Conservation (phyloP, 2,888 invertebrate species). For the Muscina levida region DNA sequence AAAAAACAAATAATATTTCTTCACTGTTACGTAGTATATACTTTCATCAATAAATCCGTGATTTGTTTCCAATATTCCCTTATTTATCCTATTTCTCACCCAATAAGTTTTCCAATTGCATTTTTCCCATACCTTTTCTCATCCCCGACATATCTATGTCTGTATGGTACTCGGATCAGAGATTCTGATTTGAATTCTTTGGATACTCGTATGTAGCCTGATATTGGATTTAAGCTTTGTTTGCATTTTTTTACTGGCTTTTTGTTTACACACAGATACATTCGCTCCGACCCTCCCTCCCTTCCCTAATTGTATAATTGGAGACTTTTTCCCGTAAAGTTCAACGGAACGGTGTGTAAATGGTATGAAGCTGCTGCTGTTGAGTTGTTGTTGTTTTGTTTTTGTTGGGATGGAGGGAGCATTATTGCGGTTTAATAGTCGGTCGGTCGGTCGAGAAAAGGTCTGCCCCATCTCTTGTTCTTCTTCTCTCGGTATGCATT, state of each 20-base stretch:
- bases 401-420: neutral
- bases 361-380: too few species aligned
- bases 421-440: constrained; percentile 15
- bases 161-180: constrained; percentile 10
- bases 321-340: constrained; percentile 18
- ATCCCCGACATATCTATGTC: too few species aligned
- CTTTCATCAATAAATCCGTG: too few species aligned
- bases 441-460: constrained; percentile 5
- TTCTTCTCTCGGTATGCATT: constrained; percentile 31
- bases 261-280: neutral
- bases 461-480: neutral
- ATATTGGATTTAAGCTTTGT: constrained; percentile 34
- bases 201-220: constrained; percentile 3
- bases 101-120: too few species aligned
- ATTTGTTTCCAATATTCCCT: too few species aligned
- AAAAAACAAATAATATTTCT: too few species aligned
- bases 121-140: too few species aligned
- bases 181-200: constrained; percentile 1
- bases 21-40: too few species aligned
- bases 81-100: too few species aligned
- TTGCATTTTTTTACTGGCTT: constrained; percentile 33
- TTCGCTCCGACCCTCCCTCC: too few species aligned
- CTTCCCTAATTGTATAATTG: constrained; percentile 4
- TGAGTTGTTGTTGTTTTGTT: neutral
- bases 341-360: constrained; percentile 1